Evolutionary conservation across 2,888 invertebrate genomes (phyloP).

Genomic region (Troglohyphantes excavatus): DNA sequence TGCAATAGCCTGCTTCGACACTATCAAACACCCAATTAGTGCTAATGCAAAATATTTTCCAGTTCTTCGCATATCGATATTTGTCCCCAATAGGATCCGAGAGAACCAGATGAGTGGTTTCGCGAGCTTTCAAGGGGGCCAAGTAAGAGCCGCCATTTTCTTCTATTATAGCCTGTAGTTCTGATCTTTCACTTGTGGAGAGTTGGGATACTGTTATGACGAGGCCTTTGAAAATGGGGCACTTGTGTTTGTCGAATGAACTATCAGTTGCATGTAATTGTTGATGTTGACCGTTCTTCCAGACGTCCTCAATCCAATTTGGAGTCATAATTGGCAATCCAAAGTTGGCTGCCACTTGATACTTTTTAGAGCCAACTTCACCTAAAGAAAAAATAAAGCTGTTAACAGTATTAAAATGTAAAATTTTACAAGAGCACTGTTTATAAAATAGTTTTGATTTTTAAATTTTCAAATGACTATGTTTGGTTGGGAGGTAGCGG

Average conservation of each 20-base stretch:
- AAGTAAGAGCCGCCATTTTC: conserved; percentile 88
- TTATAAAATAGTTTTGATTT: no score
- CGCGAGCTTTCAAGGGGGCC: conserved; percentile 84
- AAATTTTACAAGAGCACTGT: no score
- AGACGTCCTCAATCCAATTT: conserved; percentile 91
- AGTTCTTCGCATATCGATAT: conserved; percentile 85
- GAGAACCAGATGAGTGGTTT: conserved; percentile 85
- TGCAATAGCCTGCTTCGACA: conserved; percentile 86
- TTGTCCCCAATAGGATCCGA: conserved; percentile 87
- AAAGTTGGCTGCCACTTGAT: conserved; percentile 86
- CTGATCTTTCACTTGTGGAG: conserved; percentile 86
- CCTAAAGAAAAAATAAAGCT: conserved; percentile 43
- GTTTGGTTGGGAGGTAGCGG: no score
- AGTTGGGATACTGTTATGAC: conserved; percentile 91
- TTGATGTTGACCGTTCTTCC: conserved; percentile 87
- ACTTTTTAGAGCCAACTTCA: conserved; percentile 83
- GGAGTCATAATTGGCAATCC: conserved; percentile 89
- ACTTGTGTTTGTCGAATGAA: conserved; percentile 86
- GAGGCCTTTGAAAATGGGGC: conserved; percentile 90
- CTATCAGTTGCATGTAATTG: conserved; percentile 86
- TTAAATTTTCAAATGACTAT: no score
- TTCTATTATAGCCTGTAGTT: conserved; percentile 87
- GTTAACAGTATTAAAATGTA: no score
- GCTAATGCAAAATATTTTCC: conserved; percentile 87
- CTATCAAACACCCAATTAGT: conserved; percentile 92